A percentile compares a stretch with the other conserved stretches of the same genome.
Conservation (phyloP, 2,797 vertebrate genomes). For the Balearica regulorum region DNA sequence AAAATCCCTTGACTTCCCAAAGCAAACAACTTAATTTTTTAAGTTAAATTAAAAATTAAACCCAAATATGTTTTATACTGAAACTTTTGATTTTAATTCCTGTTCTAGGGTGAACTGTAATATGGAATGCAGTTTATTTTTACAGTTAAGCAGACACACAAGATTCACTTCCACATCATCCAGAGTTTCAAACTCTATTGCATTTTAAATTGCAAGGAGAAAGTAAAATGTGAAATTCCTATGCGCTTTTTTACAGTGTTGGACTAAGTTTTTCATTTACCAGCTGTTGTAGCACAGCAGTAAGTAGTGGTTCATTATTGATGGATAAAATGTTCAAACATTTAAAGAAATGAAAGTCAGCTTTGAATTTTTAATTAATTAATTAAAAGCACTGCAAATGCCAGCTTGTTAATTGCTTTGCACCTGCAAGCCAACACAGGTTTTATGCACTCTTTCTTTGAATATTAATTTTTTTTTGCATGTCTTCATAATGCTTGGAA, state of each 20-base stretch:
- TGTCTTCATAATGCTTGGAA: conserved; percentile 84
- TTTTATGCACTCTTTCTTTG: conserved; percentile 79
- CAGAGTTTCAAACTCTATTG: neutral
- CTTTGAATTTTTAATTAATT: conserved; percentile 92
- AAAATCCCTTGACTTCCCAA: neutral
- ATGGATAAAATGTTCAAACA: conserved; percentile 88
- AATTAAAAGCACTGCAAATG: conserved; percentile 95
- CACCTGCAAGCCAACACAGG: conserved; percentile 92
- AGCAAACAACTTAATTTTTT: conserved; percentile 52
- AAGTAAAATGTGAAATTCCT: conserved; percentile 32
- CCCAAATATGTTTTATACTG: neutral
- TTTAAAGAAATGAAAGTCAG: conserved; percentile 86
- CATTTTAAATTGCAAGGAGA: conserved; percentile 14
- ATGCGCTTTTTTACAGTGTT: conserved; percentile 4
- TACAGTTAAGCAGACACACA: neutral
- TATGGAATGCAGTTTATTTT: conserved; percentile 36
- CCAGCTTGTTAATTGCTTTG: conserved; percentile 97
- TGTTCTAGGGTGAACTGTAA: conserved; percentile 26
- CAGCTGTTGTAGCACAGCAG: conserved; percentile 77
- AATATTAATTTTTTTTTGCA: conserved; percentile 82
- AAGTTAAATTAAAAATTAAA: conserved; percentile 41
- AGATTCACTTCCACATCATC: neutral
- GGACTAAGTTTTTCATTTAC: conserved; percentile 68
- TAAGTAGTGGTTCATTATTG: conserved; percentile 81
- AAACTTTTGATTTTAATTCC: conserved; percentile 35